phyloP scores from a whole-genome alignment of 2,113 vertebrate genomes.

The Lates calcarifer region DNA sequence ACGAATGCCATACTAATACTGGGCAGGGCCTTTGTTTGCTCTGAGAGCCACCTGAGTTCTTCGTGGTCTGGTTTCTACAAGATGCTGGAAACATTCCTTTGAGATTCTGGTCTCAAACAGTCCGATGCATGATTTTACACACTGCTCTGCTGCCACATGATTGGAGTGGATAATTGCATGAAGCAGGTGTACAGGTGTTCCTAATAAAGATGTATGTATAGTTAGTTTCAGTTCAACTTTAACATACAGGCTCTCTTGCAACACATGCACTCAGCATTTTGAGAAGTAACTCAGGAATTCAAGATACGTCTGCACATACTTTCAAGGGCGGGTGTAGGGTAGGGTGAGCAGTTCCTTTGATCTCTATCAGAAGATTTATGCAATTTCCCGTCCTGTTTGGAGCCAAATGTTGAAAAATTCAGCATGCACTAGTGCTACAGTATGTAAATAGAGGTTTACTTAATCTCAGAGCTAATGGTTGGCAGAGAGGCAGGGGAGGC shows the following conservation, averaged over 20 bases:
- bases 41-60: no score
- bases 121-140: no score
- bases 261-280: neutral
- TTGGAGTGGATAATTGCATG: neutral
- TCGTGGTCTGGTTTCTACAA: no score
- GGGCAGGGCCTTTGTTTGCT: no score
- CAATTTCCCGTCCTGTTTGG: conserved; percentile 27
- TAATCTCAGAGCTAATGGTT: conserved; percentile 69
- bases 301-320: conserved; percentile 21
- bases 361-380: conserved; percentile 45
- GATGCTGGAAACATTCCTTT: no score
- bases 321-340: conserved; percentile 44
- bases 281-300: conserved; percentile 23
- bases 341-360: conserved; percentile 33
- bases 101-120: no score
- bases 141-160: neutral
- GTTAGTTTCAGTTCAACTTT: neutral
- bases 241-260: neutral
- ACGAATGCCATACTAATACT: no score
- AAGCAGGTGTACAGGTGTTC: no score
- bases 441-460: conserved; percentile 73
- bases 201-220: neutral
- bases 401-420: conserved; percentile 42
- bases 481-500: conserved; percentile 64
- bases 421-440: conserved; percentile 16